These are phyloP conservation scores for Mus spretus DNA, from an alignment of 2,797 vertebrate species.

Conservation along the genomic window DNA sequence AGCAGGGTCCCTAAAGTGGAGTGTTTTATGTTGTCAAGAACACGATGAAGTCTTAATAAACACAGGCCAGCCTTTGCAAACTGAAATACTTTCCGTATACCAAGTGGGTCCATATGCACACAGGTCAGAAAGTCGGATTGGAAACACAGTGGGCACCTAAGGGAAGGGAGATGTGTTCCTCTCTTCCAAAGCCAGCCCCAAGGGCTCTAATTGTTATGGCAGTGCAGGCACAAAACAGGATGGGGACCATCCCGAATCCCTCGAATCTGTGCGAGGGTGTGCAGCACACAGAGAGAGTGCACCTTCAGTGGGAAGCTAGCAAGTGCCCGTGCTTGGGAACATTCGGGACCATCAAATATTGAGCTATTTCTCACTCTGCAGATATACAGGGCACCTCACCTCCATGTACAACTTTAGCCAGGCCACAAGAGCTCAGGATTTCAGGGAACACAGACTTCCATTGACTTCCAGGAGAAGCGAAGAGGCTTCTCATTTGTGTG, in stretches of 20 bases:
- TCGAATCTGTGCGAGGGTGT: background rate
- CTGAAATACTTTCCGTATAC: background rate
- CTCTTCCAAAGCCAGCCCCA: background rate
- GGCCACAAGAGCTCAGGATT: background rate
- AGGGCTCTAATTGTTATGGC: rapidly evolving
- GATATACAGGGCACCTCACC: too few species aligned
- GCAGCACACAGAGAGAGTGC: rapidly evolving
- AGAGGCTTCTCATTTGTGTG: background rate
- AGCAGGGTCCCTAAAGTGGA: background rate
- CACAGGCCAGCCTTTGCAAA: rapidly evolving
- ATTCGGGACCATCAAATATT: rapidly evolving
- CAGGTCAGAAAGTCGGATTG: too few species aligned
- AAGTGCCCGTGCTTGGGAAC: background rate
- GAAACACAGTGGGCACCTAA: background rate
- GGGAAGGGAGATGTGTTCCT: rapidly evolving
- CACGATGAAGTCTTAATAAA: background rate
- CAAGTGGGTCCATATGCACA: rapidly evolving
- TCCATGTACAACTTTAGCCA: too few species aligned
- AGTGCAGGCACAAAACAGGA: background rate
- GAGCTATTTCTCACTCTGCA: background rate
- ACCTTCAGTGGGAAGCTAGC: background rate
- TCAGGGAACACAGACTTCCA: background rate
- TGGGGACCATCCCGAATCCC: background rate
- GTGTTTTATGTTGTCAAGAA: background rate
- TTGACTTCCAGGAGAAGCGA: background rate